These are phyloP conservation scores for Phalera bucephala DNA, from an alignment of 2,888 invertebrate species.

Conservation along the genomic window DNA sequence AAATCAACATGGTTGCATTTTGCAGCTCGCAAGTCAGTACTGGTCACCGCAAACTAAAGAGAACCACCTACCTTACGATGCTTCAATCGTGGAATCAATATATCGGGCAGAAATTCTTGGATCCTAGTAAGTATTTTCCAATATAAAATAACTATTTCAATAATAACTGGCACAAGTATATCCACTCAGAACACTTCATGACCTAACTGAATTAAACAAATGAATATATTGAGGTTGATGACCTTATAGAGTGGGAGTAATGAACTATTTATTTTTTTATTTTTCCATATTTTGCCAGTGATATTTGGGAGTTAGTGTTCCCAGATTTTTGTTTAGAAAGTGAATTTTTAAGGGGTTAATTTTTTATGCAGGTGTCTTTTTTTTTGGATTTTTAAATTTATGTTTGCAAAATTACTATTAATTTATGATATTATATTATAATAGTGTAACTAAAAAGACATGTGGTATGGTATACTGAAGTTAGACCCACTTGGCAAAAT, in stretches of 20 bases:
- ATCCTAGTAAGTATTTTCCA: slow-evolving; percentile 85
- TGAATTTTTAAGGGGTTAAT: not conserved
- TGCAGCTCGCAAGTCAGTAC: slow-evolving; percentile 93
- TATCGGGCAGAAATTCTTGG: slow-evolving; percentile 94
- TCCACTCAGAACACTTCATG: slow-evolving; percentile 40
- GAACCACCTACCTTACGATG: slow-evolving; percentile 88
- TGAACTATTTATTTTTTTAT: slow-evolving; percentile 67
- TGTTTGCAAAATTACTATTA: too few species aligned
- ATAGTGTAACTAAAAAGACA: too few species aligned
- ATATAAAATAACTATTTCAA: slow-evolving; percentile 9
- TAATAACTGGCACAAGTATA: slow-evolving; percentile 12
- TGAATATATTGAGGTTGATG: slow-evolving; percentile 62
- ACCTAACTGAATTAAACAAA: slow-evolving; percentile 72
- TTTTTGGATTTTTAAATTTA: not conserved
- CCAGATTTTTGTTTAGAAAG: slow-evolving; percentile 8
- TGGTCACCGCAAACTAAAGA: slow-evolving; percentile 94
- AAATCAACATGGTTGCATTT: slow-evolving; percentile 69
- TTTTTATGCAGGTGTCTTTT: not conserved
- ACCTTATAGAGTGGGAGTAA: slow-evolving; percentile 64
- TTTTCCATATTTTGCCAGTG: slow-evolving; percentile 46
- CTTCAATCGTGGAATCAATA: slow-evolving; percentile 93
- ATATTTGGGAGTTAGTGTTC: slow-evolving; percentile 17
- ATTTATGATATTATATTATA: too few species aligned
- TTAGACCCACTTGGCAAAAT: too few species aligned
- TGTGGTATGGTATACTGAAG: too few species aligned